A percentile compares a stretch with the other conserved stretches of the same genome.
These are phyloP conservation scores for Dicrurus megarhynchus DNA, from an alignment of 2,113 vertebrate genomes.

Conservation along the genomic window DNA sequence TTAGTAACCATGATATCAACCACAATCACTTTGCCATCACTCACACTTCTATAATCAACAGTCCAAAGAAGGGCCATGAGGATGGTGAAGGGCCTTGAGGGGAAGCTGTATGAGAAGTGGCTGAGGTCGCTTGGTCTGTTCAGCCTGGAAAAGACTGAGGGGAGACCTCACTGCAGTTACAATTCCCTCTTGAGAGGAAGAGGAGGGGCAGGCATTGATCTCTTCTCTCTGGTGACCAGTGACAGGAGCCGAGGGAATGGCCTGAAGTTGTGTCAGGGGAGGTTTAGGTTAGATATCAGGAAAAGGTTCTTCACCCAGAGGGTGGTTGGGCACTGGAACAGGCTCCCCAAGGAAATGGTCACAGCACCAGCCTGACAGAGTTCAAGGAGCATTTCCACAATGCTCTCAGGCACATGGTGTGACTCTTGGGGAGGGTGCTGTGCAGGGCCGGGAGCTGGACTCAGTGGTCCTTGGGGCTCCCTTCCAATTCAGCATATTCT, in stretches of 20 bases:
- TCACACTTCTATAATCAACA: not conserved
- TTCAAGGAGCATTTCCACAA: not conserved
- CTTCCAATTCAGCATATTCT: not conserved
- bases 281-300: not conserved
- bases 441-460: not conserved
- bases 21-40: not conserved
- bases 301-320: not conserved
- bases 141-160: not conserved
- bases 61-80: not conserved
- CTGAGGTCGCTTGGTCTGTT: not conserved
- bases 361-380: not conserved
- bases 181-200: no score
- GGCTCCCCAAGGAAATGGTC: not conserved
- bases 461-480: not conserved
- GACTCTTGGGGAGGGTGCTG: not conserved
- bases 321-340: not conserved
- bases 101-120: accelerated
- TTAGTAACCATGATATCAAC: not conserved
- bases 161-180: not conserved
- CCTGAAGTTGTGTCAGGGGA: not conserved
- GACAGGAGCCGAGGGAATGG: not conserved
- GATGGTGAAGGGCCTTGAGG: not conserved
- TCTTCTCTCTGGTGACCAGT: not conserved
- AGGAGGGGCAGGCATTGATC: not conserved
- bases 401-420: not conserved